Conservation (phyloP, 2,888 invertebrate species). For the Periphyllus acericola region DNA sequence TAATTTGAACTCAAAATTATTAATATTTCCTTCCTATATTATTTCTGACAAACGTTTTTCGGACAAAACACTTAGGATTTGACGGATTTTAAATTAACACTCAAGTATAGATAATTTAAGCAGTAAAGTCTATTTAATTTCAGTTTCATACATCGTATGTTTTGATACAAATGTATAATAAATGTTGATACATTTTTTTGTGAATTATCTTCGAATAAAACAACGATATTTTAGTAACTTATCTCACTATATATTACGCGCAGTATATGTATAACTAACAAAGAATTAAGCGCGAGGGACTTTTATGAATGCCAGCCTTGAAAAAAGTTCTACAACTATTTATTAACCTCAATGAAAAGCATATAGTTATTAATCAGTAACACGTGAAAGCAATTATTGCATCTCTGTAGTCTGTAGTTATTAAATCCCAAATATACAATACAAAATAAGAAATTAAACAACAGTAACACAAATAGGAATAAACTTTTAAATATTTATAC, state of each 20-base stretch:
- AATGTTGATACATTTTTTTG: too few species aligned
- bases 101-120: too few species aligned
- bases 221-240: not conserved
- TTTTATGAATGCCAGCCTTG: not conserved
- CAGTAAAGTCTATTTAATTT: too few species aligned
- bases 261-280: not conserved
- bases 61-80: too few species aligned
- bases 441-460: not conserved
- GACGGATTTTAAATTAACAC: too few species aligned
- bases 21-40: too few species aligned
- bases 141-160: too few species aligned
- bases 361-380: slow-evolving; percentile 21
- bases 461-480: not conserved
- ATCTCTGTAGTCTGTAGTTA: not conserved
- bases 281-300: not conserved
- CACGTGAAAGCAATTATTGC: slow-evolving; percentile 41
- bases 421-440: not conserved
- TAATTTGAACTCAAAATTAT: too few species aligned
- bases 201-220: not conserved
- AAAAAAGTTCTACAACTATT: slow-evolving; percentile 12
- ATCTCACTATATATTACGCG: not conserved
- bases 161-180: too few species aligned
- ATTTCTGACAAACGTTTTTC: too few species aligned
- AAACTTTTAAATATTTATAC: not conserved
- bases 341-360: not conserved